Base-by-base conservation (phyloP, 2,113 vertebrate genomes). In the Xerus inauris region DNA sequence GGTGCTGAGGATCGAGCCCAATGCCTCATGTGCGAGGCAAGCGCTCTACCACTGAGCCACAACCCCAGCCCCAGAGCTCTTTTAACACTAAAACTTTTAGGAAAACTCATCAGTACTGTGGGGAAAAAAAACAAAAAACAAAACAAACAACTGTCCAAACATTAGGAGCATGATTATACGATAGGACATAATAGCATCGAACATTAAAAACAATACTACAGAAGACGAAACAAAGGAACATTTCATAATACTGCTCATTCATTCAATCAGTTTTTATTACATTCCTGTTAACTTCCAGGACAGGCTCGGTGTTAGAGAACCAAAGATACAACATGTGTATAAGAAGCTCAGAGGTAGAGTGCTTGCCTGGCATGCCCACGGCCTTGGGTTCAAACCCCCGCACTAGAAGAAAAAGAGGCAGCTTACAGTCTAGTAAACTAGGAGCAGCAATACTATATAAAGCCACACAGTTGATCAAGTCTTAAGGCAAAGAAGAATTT, bases 11-110 rank as follows among this genome's bases (percentile, higher is more conserved):
- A n/a, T n/a, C n/a, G n/a, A n/a, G n/a, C n/a, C n/a, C n/a, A n/a
- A n/a, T n/a, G n/a, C n/a, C n/a, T n/a, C n/a, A n/a, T n/a, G n/a
- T n/a, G n/a, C n/a, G n/a, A n/a, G n/a, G n/a, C n/a, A n/a, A n/a
- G n/a, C n/a, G n/a, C n/a, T n/a, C n/a, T n/a, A n/a, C n/a, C n/a
- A n/a, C n/a, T n/a, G n/a, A n/a, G n/a, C n/a, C n/a, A n/a, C n/a
- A n/a, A n/a, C n/a, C n/a, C n/a, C n/a, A n/a, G n/a, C n/a, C n/a
- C 47, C 38, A 71, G 65, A 54, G 45, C 92, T 85, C 42, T n/a
- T 82, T n/a, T 38, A 95, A 92, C 35, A 67, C 24, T 59, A 8
- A 67, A 57, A 62, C 54, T 87, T 79, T 49, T 82, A 72, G n/a
- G 67, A 92, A 96, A 93, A 67, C 6, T 20, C 35, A 49, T 40